Base-by-base conservation (phyloP, 2,888 invertebrate species). In the Tachina fera region DNA sequence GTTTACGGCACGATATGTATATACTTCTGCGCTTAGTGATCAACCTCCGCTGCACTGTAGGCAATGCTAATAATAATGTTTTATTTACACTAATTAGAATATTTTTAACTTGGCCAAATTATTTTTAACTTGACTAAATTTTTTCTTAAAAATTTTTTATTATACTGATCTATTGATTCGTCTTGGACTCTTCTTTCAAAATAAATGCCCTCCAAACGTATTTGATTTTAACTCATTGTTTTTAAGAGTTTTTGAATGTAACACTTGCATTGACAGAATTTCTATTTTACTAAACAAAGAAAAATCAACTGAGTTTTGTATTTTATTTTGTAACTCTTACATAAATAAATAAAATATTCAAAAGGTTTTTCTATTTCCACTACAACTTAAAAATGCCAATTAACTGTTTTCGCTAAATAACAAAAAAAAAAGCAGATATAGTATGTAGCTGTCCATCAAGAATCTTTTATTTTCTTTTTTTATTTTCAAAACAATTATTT, bases 361-460 rank as follows among this genome's bases (percentile, higher is more conserved):
- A 75, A 49, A 58, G 68, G 14, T 41, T 22, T 10, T 71, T 79
- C 67, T 45, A 49, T 76, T 75, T 49, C 1, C 14, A 53, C 41
- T 51, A 58, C 58, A 79, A 79, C 60, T 76, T 79, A 72, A 86
- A 85, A 82, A 83, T 83, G 60, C 71, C 86, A 86, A 86, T 86
- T 86, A 86, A 83, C 71, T 53, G 71, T 67, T 84, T 80, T 61
- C 45, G 77, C 51, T 49, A 82, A 31, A 47, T 63, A 78, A 78
- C 75, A 61, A 67, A 6, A 31, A 31, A 31, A 31, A 31, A 31
- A 31, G 0, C 41, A 74, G 68, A 67, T 74, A 79, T 83, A n/a
- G n/a, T n/a, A 83, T 79, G 31, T 31, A 83, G 75, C 75, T 71
- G 65, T 71, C 60, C 79, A 79, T 83, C 78, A 47, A 39, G 45